Conservation (phyloP, 2,797 vertebrate genomes). For the Clarias laeviceps region DNA sequence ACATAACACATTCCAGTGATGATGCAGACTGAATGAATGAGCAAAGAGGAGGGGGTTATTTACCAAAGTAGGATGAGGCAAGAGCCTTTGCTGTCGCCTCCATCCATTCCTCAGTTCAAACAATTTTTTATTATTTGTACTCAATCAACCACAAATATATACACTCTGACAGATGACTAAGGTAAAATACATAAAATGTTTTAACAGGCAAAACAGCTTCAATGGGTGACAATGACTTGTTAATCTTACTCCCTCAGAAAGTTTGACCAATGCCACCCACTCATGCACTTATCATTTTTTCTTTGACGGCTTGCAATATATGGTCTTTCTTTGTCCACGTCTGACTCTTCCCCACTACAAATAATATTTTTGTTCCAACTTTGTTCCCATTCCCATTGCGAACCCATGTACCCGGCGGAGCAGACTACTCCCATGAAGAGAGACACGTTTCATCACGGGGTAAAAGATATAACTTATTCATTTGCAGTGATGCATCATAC, state of each 20-base stretch:
- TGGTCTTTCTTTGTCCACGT: constrained; percentile 7
- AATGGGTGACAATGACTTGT: not conserved
- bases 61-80: constrained; percentile 40
- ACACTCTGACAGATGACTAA: constrained; percentile 10
- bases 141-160: not conserved
- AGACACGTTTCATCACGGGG: not conserved
- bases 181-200: not conserved
- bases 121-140: constrained; percentile 11
- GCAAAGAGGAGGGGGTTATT: constrained; percentile 37
- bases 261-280: not conserved
- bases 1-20: constrained; percentile 42
- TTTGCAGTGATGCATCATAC: not conserved
- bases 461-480: not conserved
- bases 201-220: not conserved
- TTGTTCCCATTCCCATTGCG: not conserved
- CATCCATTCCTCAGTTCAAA: constrained; percentile 9
- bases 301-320: not conserved
- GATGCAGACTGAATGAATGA: constrained; percentile 39
- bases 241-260: not conserved
- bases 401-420: not conserved
- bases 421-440: not conserved
- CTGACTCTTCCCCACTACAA: not conserved
- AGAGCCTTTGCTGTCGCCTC: constrained; percentile 1
- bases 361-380: not conserved
- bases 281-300: not conserved